Base-by-base conservation (phyloP, 1,140 invertebrate species). In the Lepidurus apus region DNA sequence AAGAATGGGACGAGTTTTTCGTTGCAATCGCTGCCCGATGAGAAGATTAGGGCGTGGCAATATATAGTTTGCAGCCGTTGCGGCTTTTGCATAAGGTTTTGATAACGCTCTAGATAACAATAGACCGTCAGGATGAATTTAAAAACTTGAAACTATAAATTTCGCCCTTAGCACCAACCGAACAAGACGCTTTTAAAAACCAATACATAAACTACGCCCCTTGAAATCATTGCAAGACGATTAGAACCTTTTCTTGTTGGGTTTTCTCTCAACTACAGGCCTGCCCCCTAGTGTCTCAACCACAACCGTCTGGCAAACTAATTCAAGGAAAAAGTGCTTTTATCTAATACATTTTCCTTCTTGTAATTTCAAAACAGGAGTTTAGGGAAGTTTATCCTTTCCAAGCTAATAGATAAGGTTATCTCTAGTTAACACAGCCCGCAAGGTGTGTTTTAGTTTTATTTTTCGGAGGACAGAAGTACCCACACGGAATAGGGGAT, bases 21-120 rank as follows among this genome's bases (percentile, higher is more conserved):
- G 9, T 65, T 9, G 53, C 53, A 47, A 17, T 65, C 53, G 53
- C 53, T 65, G 53, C 13, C 34, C 53, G 53, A 65, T 65, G 17
- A 65, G 53, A 17, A 65, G 53, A 65, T 65, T 65, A 65, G 53
- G 53, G 53, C 53, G 53, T 65, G 53, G 53, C 53, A 17, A 65
- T 34, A 34, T 34, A 34, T 34, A 65, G 17, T n/a, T 65, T 65
- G 53, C 53, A 65, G 53, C 53, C 53, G 53, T 65, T 17, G 53
- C 53, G 53, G 53, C 53, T 65, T 65, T 65, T 65, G 53, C 53
- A 65, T 65, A 65, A 65, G 17, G 53, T 65, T 65, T 65, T 65
- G 53, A 65, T 65, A 65, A 65, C 53, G 53, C 13, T 65, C 53
- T 65, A 65, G 53, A 65, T 65, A 65, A 65, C 53, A 65, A 65